phyloP scores from a whole-genome alignment of 2,888 invertebrate species.

The Oscheius sp. region DNA sequence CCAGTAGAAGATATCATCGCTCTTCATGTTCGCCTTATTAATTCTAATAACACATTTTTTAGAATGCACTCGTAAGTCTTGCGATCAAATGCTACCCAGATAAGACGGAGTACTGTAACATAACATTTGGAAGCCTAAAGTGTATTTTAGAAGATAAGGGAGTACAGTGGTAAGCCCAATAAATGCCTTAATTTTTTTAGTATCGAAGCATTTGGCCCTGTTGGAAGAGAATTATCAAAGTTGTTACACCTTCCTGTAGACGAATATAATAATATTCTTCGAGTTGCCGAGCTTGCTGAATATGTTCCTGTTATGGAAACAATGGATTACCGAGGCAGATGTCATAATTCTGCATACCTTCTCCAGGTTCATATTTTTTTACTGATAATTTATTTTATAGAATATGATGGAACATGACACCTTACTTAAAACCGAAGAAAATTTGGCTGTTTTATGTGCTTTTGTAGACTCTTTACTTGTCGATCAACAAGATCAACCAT shows the following conservation, averaged over 20 bases:
- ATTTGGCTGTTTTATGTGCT: conserved; percentile 76
- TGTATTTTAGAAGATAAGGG: conserved; percentile 88
- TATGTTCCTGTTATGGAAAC: conserved; percentile 86
- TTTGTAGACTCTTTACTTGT: conserved; percentile 86
- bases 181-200: conserved; percentile 72
- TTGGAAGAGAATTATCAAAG: conserved; percentile 90
- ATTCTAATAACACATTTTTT: background rate
- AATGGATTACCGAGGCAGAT: conserved; percentile 84
- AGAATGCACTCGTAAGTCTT: conserved; percentile 82
- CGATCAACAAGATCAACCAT: conserved; percentile 77
- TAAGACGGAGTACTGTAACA: conserved; percentile 90
- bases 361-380: conserved; percentile 72
- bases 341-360: conserved; percentile 86
- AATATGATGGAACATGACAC: conserved; percentile 82
- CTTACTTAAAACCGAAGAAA: conserved; percentile 84
- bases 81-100: conserved; percentile 96
- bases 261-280: conserved; percentile 89
- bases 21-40: conserved; percentile 80
- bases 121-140: conserved; percentile 88
- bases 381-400: conserved; percentile 21
- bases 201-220: conserved; percentile 81
- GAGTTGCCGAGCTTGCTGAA: conserved; percentile 85
- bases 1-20: conserved; percentile 94
- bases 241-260: conserved; percentile 93
- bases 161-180: conserved; percentile 75